These are phyloP conservation scores for Tonatia bakeri DNA, from an alignment of 2,113 vertebrate genomes.

Conservation along the genomic window DNA sequence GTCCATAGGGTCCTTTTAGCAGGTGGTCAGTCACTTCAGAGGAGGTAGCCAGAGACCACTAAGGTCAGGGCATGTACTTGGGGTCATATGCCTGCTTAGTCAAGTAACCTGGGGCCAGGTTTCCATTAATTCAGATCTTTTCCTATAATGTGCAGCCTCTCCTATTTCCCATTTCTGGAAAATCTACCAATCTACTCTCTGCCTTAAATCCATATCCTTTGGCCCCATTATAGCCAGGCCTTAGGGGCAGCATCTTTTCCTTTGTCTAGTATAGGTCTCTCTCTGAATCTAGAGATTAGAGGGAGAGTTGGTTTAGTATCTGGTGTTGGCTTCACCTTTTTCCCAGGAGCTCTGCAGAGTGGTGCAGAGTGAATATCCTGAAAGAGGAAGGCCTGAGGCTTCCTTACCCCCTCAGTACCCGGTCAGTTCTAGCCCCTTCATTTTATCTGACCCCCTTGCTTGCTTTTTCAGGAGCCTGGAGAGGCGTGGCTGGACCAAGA, in stretches of 20 bases:
- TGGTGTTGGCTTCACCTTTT: neutral
- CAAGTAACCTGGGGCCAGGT: neutral
- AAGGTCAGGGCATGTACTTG: neutral
- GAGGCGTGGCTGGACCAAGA: slow-evolving; percentile 71
- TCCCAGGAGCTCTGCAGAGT: neutral
- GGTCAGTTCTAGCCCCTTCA: neutral
- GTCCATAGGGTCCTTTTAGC: neutral
- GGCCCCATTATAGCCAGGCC: neutral
- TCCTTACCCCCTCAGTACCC: neutral
- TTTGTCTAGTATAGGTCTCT: neutral
- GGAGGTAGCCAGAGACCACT: neutral
- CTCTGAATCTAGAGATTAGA: neutral
- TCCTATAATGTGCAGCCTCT: neutral
- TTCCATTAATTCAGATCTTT: slow-evolving; percentile 24
- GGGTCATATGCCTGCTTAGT: slow-evolving; percentile 7
- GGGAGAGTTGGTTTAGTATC: neutral
- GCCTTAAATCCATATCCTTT: slow-evolving; percentile 11
- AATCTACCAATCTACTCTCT: neutral
- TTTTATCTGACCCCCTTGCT: slow-evolving; percentile 45
- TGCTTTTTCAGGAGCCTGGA: slow-evolving; percentile 68
- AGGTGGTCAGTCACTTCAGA: neutral
- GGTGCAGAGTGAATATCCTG: neutral
- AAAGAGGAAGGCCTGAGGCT: neutral
- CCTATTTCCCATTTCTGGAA: neutral
- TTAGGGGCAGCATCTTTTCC: neutral